Base-by-base conservation (phyloP, 2,888 invertebrate genomes). In the Aphidius colemani region DNA sequence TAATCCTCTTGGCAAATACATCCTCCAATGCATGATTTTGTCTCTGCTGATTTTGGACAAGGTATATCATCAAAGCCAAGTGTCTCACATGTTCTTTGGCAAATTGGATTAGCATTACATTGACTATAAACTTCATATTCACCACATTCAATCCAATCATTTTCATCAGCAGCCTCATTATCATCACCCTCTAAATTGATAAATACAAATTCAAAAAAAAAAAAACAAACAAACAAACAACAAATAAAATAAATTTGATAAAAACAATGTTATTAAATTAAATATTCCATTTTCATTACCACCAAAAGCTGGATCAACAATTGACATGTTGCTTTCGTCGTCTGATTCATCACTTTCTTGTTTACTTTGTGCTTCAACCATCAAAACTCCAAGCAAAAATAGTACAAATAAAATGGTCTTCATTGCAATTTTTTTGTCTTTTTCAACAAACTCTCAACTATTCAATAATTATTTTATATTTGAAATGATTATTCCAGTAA, bases 1-100 rank as follows among this genome's bases (percentile, higher is more conserved):
- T 68, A 71, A 39, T 70, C 74, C 0, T 67, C 41, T 1, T 59
- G 43, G 53, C 73, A 74, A 50, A 73, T 18, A 59, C 74, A 74
- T 45, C 73, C 73, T 6, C 51, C 59, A 3, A 68, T 8, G 43
- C 74, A 74, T 6, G 50, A 59, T 53, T 66, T 71, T 30, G 45
- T 59, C 8, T 13, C 11, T 11, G 7, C 49, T 11, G 30, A 7
- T 7, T 51, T 66, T 7, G 46, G 7, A 60, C 74, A 74, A 9
- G 66, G 51, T 13, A 59, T 48, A 0, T 49, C 60, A 7, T 62
- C 67, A 56, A 46, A 13, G 10, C 67, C 65, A 46, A 67, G 51
- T 43, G 69, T 72, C 6, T 66, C 66, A 63, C 72, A 74, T 4
- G 65, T 72, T 45, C 63, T 70, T 30, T 68, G 69, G 61, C 73